Base-by-base conservation (phyloP, 2,797 vertebrate species). In the Mallotus villosus region DNA sequence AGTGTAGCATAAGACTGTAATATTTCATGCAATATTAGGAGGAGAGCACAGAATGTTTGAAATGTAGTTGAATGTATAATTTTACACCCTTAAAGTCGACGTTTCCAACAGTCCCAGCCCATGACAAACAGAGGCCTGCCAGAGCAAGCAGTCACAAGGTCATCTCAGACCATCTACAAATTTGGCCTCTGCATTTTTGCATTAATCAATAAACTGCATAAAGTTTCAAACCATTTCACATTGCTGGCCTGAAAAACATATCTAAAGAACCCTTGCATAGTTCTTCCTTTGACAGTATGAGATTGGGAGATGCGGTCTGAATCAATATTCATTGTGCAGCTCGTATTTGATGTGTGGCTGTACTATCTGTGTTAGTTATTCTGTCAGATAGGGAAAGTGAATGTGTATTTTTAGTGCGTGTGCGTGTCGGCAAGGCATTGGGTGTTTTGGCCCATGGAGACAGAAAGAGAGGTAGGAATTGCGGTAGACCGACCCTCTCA, bases 111-210 rank as follows among this genome's bases (percentile, higher is more conserved):
- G 73, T 80, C 77, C 78, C 9, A 12, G 2, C 77, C 77, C 9
- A 12, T 14, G 9, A 46, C 9, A 46, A 11, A 46, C 51, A 57
- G 78, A 71, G 67, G 11, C 76, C 79, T 86, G 81, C 84, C 73
- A 73, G 76, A 79, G 74, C 73, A 80, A 11, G 78, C 84, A 85
- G 79, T 88, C 80, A 83, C 11, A 63, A 67, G 78, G 70, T 88
- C 81, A 84, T 0, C 2, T 29, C 61, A 21, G 57, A 71, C 72
- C 77, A 78, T 78, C 68, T 71, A 61, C 71, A 55, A 71, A 67
- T 59, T 22, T 57, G 55, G 62, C 17, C 53, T 76, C 51, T 64
- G 80, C 78, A 46, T 46, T 2, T 79, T 55, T 75, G 66, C 69
- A 61, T n/a, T 77, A 69, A 83, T 85, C 77, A 79, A 82, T 83